Evolutionary conservation across 2,113 vertebrate genomes (phyloP), one percentile per base, ranked within the genome.

Genomic region (Alectura lathami): DNA sequence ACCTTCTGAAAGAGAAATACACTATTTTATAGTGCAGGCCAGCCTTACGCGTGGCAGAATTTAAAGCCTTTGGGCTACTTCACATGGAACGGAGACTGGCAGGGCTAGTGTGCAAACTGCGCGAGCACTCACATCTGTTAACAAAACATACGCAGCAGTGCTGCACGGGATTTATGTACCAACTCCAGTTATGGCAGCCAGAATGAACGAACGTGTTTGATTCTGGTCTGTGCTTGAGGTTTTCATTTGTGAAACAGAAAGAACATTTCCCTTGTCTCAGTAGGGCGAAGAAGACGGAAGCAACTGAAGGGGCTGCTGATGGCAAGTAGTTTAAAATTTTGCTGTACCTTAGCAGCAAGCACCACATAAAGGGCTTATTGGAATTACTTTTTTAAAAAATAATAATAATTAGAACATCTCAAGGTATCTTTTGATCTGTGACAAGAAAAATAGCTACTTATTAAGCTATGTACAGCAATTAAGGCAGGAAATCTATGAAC

Each of bases 61-160:
- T 34, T 42, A 77, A 74, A 69, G 27, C 20, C 32, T 91, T 63
- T 59, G 13, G 20, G 3, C 36, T 72, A 7, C 26, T 94, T 54
- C 3, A 0, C 51, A 74, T 14, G n/a, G 36, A 79, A 93, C 18
- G 15, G 80, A 42, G 20, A 29, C 77, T 1, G 2, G 48, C 32
- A 72, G 38, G 48, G 4, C 40, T 57, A 53, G 67, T 0, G 3
- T 51, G 40, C 11, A 80, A 48, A 66, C 68, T 57, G 26, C 21
- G 53, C 7, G 13, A 83, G 40, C 13, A 36, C 4, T 32, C 66
- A 48, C 3, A 77, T 51, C 42, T 63, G n/a, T 51, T 78, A 70
- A 45, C 3, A 4, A 13, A 78, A 77, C 7, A 5, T 0, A 3
- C 3, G 53, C 4, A 11, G 38, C 4, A 54, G 12, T 27, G 16